Conservation (phyloP, 2,888 invertebrate genomes). For the Macrostomum cliftonense region DNA sequence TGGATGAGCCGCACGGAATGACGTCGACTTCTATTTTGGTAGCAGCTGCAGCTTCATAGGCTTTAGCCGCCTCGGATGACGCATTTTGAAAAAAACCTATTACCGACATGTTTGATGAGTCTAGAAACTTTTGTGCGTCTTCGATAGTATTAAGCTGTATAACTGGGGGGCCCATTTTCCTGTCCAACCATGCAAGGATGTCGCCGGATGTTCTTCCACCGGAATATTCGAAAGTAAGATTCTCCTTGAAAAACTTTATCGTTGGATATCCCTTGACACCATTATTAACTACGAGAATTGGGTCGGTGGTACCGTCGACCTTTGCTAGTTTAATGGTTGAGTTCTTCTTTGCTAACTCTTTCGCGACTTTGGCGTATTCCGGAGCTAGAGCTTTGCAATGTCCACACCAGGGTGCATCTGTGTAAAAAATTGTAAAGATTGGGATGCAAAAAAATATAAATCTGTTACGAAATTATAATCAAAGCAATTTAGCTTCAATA, state of each 20-base stretch:
- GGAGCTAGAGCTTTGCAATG: constrained; percentile 94
- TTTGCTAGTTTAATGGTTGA: constrained; percentile 62
- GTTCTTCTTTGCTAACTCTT: constrained; percentile 55
- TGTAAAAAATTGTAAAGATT: no score
- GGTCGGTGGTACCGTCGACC: constrained; percentile 79
- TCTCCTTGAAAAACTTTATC: constrained; percentile 75
- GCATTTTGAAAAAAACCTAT: constrained; percentile 48
- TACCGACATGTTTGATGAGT: constrained; percentile 58
- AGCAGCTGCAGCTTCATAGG: constrained; percentile 57
- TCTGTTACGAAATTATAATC: no score
- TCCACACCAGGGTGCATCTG: constrained; percentile 98
- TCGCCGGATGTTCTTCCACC: constrained; percentile 53
- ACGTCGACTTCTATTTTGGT: constrained; percentile 51
- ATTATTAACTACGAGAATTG: constrained; percentile 63
- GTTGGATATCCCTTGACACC: constrained; percentile 81
- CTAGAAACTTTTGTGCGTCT: constrained; percentile 59
- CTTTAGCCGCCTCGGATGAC: constrained; percentile 58
- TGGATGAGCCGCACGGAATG: constrained; percentile 66
- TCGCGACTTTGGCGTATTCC: constrained; percentile 83
- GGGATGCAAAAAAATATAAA: no score
- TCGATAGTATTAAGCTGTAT: constrained; percentile 53
- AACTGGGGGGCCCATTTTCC: constrained; percentile 90
- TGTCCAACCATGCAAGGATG: constrained; percentile 76
- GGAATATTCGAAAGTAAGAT: constrained; percentile 58
- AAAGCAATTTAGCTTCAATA: no score